phyloP scores from a whole-genome alignment of 2,113 vertebrate genomes.

The Oreotrochilus melanogaster region DNA sequence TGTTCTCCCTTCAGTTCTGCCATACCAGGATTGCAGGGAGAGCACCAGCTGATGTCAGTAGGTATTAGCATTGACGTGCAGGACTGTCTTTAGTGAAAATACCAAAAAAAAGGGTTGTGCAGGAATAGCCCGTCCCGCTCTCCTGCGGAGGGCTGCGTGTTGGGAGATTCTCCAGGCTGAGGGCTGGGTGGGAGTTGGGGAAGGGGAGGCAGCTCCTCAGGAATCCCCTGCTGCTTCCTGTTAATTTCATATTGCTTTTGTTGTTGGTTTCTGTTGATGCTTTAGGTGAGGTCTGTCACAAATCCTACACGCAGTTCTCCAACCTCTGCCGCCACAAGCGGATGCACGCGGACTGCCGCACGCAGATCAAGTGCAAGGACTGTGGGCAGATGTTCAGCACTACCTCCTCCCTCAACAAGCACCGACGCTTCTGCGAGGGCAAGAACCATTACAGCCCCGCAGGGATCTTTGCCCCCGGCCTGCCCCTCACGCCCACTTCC shows the following conservation, averaged over 20 bases:
- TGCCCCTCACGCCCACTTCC: slow-evolving; percentile 91
- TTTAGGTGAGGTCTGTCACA: slow-evolving; percentile 99
- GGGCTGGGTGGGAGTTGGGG: not conserved
- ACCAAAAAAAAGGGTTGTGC: not conserved
- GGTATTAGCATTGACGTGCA: not conserved
- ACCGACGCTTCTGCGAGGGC: slow-evolving; percentile 98
- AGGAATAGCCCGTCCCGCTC: not conserved
- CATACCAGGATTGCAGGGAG: not conserved
- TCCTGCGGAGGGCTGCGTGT: fast-evolving
- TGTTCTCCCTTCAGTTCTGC: not conserved
- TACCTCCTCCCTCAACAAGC: slow-evolving; percentile 99
- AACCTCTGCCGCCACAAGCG: slow-evolving; percentile 99
- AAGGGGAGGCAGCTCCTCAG: fast-evolving
- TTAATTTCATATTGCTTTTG: slow-evolving; percentile 71
- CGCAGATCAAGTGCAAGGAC: slow-evolving; percentile 99
- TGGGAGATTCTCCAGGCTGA: not conserved
- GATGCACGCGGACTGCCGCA: slow-evolving; percentile 99
- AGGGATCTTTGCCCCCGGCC: slow-evolving; percentile 88
- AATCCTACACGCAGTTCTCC: slow-evolving; percentile 99
- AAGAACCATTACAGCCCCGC: slow-evolving; percentile 95
- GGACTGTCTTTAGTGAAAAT: not conserved
- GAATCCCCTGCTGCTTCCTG: not conserved
- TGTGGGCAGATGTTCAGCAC: slow-evolving; percentile 99
- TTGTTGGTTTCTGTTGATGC: slow-evolving; percentile 74
- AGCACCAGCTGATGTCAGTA: not conserved